Conservation (phyloP, 2,888 invertebrate species). For the Linnaemya vulpina region DNA sequence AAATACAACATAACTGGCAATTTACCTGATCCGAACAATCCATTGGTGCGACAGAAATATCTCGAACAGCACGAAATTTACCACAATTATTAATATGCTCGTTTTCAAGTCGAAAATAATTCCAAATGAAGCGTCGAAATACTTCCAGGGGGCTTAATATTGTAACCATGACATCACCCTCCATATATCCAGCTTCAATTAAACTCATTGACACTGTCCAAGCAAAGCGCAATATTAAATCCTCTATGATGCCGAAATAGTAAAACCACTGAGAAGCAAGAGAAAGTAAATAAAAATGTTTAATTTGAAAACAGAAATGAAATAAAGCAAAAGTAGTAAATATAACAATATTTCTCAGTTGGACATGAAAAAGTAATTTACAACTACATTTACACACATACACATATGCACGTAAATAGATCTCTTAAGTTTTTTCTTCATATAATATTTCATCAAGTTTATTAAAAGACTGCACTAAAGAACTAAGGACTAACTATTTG, state of each 20-base stretch:
- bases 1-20: background rate
- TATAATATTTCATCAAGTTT: background rate
- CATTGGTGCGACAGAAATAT: slow-evolving; percentile 91
- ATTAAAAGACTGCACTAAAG: background rate
- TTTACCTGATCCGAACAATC: slow-evolving; percentile 88
- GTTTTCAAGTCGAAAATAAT: slow-evolving; percentile 94
- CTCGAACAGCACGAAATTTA: slow-evolving; percentile 93
- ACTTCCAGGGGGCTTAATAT: slow-evolving; percentile 88
- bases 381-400: too few relatives aligned
- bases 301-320: slow-evolving; percentile 31
- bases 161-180: slow-evolving; percentile 87
- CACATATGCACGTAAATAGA: too few relatives aligned
- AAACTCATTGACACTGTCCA: slow-evolving; percentile 90
- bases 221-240: slow-evolving; percentile 89
- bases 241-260: slow-evolving; percentile 92
- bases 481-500: background rate
- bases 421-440: background rate
- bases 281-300: slow-evolving; percentile 43
- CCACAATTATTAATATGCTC: slow-evolving; percentile 96
- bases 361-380: too few relatives aligned
- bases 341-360: too few relatives aligned
- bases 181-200: slow-evolving; percentile 86
- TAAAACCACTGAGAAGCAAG: slow-evolving; percentile 86
- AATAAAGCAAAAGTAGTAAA: background rate
- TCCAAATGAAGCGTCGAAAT: slow-evolving; percentile 92